Evolutionary conservation across 2,797 vertebrate genomes (phyloP), one percentile per base, ranked within the genome.

Genomic region (Coregonus suidteri): DNA sequence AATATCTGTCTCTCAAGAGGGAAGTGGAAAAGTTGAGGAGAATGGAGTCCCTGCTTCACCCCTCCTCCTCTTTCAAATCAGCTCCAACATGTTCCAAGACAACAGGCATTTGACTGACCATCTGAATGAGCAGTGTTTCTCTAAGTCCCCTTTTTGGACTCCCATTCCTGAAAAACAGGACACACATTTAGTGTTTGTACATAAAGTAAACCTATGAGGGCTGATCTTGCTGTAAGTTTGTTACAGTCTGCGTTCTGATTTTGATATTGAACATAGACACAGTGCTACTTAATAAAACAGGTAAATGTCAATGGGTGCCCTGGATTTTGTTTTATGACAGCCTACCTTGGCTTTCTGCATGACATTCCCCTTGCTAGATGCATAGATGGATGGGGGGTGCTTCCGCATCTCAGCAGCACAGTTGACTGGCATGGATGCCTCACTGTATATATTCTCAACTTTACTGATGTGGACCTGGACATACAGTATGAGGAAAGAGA

Each of bases 341-440:
- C 56, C 66, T 91, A 99, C 98, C 97, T 99, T 99, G 81, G 98
- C 96, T 80, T 98, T 99, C 89, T 96, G 93, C 90, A 99, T 95
- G 89, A 99, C 98, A 0, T 93, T 97, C 53, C 97, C 98, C 85
- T 94, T 96, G 79, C 92, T 94, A 77, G 97, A 94, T 73, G 95
- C 88, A 70, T 93, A 92, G 25, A 97, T 93, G 75, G 97, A 96
- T 0, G 96, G 95, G 47, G 96, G 95, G 2, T 96, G 96, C 80
- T 96, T 98, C 74, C 94, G 95, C 77, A 98, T 90, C 90, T 99
- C 98, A 0, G 95, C 94, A 4, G 96, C 95, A 70, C 95, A 94
- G 85, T 98, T 99, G 78, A 98, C 95, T 0, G 98, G 96, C 25
- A 96, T 53, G 64, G 93, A 86, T 9, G 92, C 87, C 75, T 97